Percentiles rank a stretch among this genome's conserved stretches.
These are phyloP conservation scores for Tinea pellionella DNA, from an alignment of 2,888 invertebrate genomes.

Conservation along the genomic window DNA sequence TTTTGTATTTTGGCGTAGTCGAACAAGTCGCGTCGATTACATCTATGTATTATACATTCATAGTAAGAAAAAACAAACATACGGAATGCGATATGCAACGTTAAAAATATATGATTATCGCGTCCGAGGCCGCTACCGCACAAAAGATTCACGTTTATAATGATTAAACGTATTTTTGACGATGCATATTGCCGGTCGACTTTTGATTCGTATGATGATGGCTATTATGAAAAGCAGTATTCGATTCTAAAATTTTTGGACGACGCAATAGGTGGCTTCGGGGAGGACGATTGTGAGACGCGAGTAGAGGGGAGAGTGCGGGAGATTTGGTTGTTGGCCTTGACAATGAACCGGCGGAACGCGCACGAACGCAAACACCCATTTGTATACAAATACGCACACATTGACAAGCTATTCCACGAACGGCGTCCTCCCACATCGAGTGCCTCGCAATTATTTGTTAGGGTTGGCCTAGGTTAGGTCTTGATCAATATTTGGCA, in stretches of 20 bases:
- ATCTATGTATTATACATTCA: background rate
- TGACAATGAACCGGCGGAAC: slow-evolving; percentile 66
- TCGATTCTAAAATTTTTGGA: background rate
- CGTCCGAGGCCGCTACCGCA: slow-evolving; percentile 30
- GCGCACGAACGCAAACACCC: slow-evolving; percentile 39
- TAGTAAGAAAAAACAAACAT: slow-evolving; percentile 30
- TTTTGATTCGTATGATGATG: background rate
- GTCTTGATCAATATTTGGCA: background rate
- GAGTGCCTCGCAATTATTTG: slow-evolving; percentile 31
- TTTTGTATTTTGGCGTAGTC: background rate
- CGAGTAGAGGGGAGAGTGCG: slow-evolving; percentile 36
- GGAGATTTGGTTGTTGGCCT: slow-evolving; percentile 68
- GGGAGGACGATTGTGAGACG: background rate
- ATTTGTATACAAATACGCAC: slow-evolving; percentile 44
- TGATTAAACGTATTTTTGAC: slow-evolving; percentile 22
- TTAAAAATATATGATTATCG: slow-evolving; percentile 50
- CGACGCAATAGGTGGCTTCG: background rate
- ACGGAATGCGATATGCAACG: slow-evolving; percentile 42
- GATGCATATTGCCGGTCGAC: slow-evolving; percentile 37
- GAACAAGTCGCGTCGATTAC: slow-evolving; percentile 4
- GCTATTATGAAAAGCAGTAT: background rate
- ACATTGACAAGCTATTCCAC: slow-evolving; percentile 44
- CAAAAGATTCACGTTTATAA: slow-evolving; percentile 16
- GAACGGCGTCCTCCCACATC: slow-evolving; percentile 50
- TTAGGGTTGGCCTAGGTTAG: slow-evolving; percentile 32